Conservation (phyloP, 1,140 invertebrate genomes). For the Elymnias hypermnestra region DNA sequence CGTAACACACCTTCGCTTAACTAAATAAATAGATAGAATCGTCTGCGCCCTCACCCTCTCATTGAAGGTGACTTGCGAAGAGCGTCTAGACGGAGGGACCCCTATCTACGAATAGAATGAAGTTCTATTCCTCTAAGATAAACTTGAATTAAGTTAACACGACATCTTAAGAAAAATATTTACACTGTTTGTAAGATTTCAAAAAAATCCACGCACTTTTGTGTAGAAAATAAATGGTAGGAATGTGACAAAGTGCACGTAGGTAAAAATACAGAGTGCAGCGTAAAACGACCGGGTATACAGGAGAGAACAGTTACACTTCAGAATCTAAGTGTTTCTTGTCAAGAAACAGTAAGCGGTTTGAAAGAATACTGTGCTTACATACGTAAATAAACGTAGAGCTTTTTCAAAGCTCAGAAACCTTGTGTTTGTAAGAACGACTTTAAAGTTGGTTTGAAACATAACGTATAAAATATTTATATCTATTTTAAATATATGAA, state of each 20-base stretch:
- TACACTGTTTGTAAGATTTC: constrained; percentile 3
- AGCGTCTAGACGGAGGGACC: constrained; percentile 70
- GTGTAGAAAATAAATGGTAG: no score
- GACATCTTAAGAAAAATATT: constrained; percentile 12
- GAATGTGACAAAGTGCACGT: not conserved
- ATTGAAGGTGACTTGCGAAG: constrained; percentile 57
- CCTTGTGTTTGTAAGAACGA: not conserved
- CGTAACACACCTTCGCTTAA: constrained; percentile 49
- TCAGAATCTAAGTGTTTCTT: no score
- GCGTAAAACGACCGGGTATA: not conserved
- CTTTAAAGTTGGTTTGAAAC: no score
- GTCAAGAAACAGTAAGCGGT: constrained; percentile 14
- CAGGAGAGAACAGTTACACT: not conserved
- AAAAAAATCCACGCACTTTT: no score
- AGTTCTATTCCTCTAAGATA: constrained; percentile 41
- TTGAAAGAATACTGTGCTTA: constrained; percentile 20
- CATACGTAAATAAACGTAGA: no score
- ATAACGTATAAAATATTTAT: no score
- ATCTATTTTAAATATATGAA: no score
- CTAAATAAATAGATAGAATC: constrained; percentile 66
- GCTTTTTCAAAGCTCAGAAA: no score
- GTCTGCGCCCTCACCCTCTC: constrained; percentile 59
- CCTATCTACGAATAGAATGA: constrained; percentile 41
- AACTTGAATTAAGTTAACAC: constrained; percentile 33
- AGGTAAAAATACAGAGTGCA: not conserved